Conservation (phyloP, 2,113 vertebrate genomes). For the Sinocyclocheilus anshuiensis region DNA sequence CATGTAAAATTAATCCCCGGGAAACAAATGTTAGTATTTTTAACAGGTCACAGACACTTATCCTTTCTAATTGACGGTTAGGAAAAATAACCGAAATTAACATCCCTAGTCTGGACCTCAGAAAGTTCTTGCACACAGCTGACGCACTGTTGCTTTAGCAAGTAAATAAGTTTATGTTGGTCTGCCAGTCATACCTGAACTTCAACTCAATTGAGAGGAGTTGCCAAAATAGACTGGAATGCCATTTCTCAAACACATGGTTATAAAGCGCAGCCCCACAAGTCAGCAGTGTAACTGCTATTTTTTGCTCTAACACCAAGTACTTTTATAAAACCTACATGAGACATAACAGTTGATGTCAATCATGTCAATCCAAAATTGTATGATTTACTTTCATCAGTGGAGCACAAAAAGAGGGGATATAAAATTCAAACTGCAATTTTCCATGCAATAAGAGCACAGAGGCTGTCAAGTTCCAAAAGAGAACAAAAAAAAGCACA, state of each 20-base stretch:
- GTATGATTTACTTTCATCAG: not conserved
- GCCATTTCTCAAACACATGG: not conserved
- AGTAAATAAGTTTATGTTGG: not conserved
- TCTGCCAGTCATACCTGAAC: not conserved
- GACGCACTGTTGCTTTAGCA: not conserved
- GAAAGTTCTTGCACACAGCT: not conserved
- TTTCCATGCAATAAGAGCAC: not conserved
- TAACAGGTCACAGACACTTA: no score
- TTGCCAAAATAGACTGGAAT: not conserved
- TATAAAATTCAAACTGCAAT: not conserved
- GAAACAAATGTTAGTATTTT: no score
- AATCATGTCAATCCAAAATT: not conserved
- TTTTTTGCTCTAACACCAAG: not conserved
- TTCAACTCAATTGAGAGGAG: not conserved
- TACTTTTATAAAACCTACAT: no score
- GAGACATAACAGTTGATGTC: not conserved
- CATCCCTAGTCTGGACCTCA: not conserved
- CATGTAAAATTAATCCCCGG: no score
- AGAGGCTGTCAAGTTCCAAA: not conserved
- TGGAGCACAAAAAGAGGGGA: not conserved
- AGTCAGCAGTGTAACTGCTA: not conserved
- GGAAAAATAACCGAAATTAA: no score
- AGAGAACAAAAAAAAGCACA: not conserved
- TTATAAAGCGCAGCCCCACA: not conserved
- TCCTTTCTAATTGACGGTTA: no score